Percentiles rank a stretch among this genome's conserved stretches.
These are phyloP conservation scores for Rhopalosiphum nymphaeae DNA, from an alignment of 2,888 invertebrate genomes.

Conservation along the genomic window DNA sequence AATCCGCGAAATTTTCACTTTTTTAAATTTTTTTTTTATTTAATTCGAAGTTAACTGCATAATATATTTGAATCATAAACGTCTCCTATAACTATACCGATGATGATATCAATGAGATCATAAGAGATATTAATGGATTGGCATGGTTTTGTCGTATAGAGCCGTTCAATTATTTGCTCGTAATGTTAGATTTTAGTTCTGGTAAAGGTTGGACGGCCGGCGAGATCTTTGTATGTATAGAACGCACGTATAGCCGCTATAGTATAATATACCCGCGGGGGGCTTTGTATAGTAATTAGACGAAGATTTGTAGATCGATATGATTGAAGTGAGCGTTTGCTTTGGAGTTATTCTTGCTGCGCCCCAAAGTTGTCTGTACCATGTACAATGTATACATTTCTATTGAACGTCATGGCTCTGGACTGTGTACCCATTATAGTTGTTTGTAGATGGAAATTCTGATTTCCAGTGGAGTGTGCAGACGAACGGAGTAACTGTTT, in stretches of 20 bases:
- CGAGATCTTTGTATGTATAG: neutral
- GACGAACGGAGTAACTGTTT: neutral
- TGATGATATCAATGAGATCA: neutral
- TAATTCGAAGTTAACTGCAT: neutral
- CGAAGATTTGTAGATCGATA: neutral
- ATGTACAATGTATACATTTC: neutral
- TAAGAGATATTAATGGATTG: neutral
- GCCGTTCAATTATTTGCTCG: neutral
- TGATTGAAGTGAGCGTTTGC: neutral
- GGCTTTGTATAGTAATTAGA: neutral
- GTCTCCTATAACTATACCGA: too few species aligned
- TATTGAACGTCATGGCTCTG: neutral
- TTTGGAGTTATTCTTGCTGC: neutral
- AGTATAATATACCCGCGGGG: neutral
- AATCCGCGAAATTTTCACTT: neutral
- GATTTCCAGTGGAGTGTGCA: too few species aligned
- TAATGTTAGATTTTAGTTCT: neutral
- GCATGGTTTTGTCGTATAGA: neutral
- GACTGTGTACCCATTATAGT: neutral
- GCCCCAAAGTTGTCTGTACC: neutral
- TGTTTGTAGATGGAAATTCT: neutral
- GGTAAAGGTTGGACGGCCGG: neutral
- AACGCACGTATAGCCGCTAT: neutral
- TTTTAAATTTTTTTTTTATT: neutral
- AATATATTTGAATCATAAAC: neutral